Conservation (phyloP, 2,888 invertebrate genomes). For the Spisula solida region DNA sequence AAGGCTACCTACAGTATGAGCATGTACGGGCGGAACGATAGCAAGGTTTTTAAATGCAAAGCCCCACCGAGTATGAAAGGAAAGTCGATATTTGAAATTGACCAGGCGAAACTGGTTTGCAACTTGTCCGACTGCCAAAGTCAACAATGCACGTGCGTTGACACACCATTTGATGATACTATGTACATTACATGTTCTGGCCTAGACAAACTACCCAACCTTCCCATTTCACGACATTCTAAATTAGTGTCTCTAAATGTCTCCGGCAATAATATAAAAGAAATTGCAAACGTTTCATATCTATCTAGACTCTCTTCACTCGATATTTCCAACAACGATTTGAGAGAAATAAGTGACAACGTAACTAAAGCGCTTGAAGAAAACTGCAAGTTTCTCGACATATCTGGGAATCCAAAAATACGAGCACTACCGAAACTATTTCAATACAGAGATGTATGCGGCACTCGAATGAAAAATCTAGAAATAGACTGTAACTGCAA, state of each 20-base stretch:
- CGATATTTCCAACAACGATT: too few species aligned
- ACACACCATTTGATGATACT: constrained; percentile 43
- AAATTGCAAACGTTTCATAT: too few species aligned
- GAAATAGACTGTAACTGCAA: too few species aligned
- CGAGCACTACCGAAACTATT: constrained; percentile 42
- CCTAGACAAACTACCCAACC: too few species aligned
- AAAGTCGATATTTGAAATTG: neutral
- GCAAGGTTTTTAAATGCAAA: constrained; percentile 45
- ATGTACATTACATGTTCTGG: too few species aligned
- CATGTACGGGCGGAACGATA: constrained; percentile 49
- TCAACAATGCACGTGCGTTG: constrained; percentile 45
- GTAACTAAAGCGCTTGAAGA: too few species aligned
- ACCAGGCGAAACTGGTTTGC: constrained; percentile 19
- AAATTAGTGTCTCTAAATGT: too few species aligned
- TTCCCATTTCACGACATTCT: too few species aligned
- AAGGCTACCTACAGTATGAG: neutral
- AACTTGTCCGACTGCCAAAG: neutral
- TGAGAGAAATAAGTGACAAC: too few species aligned
- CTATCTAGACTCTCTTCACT: constrained; percentile 17
- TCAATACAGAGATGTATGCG: constrained; percentile 47
- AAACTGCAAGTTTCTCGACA: too few species aligned
- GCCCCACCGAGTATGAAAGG: too few species aligned
- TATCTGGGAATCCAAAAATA: neutral
- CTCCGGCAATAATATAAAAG: too few species aligned
- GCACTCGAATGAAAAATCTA: constrained; percentile 22